Evolutionary conservation across 37 sponge, comb jelly and placozoan species (phyloP).

Genomic region (Spongilla lacustris): DNA sequence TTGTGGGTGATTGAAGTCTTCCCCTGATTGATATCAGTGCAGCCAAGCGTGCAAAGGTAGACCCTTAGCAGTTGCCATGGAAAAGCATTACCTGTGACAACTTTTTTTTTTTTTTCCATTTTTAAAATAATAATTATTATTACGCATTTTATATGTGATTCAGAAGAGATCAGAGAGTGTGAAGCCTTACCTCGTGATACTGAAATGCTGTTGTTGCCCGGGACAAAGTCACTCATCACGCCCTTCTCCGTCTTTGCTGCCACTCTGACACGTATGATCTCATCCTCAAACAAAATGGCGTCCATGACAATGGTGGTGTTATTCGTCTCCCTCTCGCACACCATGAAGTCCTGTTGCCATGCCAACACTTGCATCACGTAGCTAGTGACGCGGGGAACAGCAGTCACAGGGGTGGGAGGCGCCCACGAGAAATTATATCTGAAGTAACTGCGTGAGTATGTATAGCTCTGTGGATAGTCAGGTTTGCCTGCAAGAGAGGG

Average conservation of each 20-base stretch:
- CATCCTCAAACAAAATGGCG: not conserved
- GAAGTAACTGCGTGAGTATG: not conserved
- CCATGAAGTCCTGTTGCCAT: not conserved
- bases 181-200: not conserved
- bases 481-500: not conserved
- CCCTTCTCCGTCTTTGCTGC: not conserved
- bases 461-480: not conserved
- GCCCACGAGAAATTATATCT: not conserved
- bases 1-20: not conserved
- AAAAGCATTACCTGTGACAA: no score
- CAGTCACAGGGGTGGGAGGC: not conserved
- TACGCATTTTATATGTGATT: no score
- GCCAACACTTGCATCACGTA: no score
- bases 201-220: not conserved
- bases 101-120: no score
- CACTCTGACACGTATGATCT: not conserved
- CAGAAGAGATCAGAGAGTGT: no score
- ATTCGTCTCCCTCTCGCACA: not conserved
- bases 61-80: no score
- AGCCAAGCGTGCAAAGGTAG: no score
- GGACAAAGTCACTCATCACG: not conserved
- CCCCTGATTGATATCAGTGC: not conserved
- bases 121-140: no score
- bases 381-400: not conserved
- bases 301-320: not conserved